Conservation (phyloP, 2,113 vertebrate species). For the Callaeas wilsoni region DNA sequence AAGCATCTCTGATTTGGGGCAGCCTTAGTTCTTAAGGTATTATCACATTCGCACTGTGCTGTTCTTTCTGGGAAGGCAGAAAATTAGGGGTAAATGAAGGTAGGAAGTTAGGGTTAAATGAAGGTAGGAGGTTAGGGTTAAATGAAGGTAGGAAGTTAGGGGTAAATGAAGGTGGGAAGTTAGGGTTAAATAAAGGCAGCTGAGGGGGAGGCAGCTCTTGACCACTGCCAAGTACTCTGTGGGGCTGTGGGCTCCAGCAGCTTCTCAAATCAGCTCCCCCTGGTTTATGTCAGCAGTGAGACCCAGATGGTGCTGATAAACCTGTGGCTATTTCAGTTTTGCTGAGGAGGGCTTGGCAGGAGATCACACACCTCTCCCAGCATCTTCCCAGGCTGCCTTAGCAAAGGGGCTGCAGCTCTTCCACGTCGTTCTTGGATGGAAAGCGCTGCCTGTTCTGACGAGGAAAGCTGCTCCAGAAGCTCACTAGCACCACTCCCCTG, state of each 20-base stretch:
- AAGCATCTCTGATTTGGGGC: neutral
- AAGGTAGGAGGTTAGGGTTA: neutral
- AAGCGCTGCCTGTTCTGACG: fast-evolving
- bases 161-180: neutral
- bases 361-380: neutral
- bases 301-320: neutral
- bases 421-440: neutral
- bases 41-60: neutral
- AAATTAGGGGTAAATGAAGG: neutral
- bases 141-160: neutral
- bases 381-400: neutral
- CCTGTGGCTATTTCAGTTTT: neutral
- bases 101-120: neutral
- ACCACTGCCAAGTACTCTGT: fast-evolving
- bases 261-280: neutral
- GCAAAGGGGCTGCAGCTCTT: neutral
- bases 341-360: constrained; percentile 5
- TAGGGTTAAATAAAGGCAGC: neutral
- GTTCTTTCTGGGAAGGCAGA: neutral
- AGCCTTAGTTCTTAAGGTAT: neutral
- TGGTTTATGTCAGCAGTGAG: neutral
- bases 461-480: neutral
- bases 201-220: neutral
- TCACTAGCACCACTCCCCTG: neutral
- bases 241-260: neutral